These are phyloP conservation scores for Eupristina koningsbergeri DNA, from an alignment of 1,140 invertebrate species.

Conservation along the genomic window DNA sequence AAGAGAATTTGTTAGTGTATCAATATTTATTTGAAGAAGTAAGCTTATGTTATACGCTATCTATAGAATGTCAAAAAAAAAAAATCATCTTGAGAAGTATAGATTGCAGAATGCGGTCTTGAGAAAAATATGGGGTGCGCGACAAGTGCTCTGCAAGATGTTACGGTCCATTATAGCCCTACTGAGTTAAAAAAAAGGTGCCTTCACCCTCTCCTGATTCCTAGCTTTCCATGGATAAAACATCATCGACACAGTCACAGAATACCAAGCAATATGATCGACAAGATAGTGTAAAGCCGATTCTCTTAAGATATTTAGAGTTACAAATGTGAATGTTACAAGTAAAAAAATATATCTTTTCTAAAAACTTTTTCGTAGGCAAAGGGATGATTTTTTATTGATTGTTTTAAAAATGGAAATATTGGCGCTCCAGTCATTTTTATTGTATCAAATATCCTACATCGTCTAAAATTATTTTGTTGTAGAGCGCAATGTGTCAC, in stretches of 20 bases:
- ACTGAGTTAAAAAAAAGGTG: constrained; percentile 60
- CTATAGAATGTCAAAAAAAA: neutral
- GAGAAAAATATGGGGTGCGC: constrained; percentile 60
- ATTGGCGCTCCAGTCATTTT: neutral
- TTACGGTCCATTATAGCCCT: constrained; percentile 69
- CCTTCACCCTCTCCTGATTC: constrained; percentile 50
- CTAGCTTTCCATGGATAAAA: constrained; percentile 64
- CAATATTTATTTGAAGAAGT: constrained; percentile 3
- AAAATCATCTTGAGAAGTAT: neutral
- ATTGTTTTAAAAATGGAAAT: constrained; percentile 6
- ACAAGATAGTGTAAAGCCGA: constrained; percentile 39
- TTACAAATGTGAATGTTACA: no score
- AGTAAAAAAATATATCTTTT: constrained; percentile 28
- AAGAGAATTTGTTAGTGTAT: constrained; percentile 11
- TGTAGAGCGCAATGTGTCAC: neutral
- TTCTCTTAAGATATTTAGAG: neutral
- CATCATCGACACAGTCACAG: constrained; percentile 65
- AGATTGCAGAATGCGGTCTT: constrained; percentile 3
- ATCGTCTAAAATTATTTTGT: neutral
- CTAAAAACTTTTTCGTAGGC: neutral
- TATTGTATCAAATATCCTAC: neutral
- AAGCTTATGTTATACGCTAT: neutral
- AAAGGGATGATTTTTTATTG: constrained; percentile 20
- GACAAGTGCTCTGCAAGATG: constrained; percentile 68
- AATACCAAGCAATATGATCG: constrained; percentile 66